A percentile compares a stretch with the other conserved stretches of the same genome.
Conservation (phyloP, 1,140 invertebrate species). For the Papilio aristodemus region DNA sequence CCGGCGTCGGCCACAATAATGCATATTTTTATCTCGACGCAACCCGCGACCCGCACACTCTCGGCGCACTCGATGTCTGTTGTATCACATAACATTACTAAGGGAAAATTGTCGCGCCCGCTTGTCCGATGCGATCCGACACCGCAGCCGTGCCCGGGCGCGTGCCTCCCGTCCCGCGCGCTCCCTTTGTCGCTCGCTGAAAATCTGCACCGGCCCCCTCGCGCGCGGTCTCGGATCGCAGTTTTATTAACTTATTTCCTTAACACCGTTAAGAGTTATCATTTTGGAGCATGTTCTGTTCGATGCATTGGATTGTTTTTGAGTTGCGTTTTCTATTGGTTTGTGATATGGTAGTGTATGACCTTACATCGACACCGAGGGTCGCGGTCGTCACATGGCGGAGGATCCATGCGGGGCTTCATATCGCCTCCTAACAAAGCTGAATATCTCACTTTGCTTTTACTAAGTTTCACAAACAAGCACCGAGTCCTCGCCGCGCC, state of each 20-base stretch:
- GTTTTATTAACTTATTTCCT: constrained; percentile 42
- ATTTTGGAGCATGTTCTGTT: constrained; percentile 56
- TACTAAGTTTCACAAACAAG: constrained; percentile 33
- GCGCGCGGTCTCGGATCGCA: constrained; percentile 49
- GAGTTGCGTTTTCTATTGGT: constrained; percentile 43
- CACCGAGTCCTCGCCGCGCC: constrained; percentile 11
- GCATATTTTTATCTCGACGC: constrained; percentile 63
- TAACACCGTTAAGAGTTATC: constrained; percentile 48
- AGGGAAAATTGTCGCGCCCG: constrained; percentile 71
- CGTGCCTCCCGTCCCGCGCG: constrained; percentile 10
- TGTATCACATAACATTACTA: constrained; percentile 64
- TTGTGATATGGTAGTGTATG: constrained; percentile 14
- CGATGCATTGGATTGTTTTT: constrained; percentile 44
- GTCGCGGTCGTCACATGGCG: constrained; percentile 32
- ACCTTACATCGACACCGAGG: constrained; percentile 28
- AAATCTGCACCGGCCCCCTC: neutral
- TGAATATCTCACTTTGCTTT: constrained; percentile 30
- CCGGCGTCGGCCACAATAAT: constrained; percentile 50
- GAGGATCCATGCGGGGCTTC: neutral
- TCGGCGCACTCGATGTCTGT: constrained; percentile 28
- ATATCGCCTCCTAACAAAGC: neutral
- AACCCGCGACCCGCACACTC: constrained; percentile 35
- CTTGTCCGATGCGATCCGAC: constrained; percentile 44
- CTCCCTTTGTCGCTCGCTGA: no score
- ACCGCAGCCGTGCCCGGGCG: constrained; percentile 39